Conservation (phyloP, 1,140 invertebrate species). For the Spodoptera frugiperda region DNA sequence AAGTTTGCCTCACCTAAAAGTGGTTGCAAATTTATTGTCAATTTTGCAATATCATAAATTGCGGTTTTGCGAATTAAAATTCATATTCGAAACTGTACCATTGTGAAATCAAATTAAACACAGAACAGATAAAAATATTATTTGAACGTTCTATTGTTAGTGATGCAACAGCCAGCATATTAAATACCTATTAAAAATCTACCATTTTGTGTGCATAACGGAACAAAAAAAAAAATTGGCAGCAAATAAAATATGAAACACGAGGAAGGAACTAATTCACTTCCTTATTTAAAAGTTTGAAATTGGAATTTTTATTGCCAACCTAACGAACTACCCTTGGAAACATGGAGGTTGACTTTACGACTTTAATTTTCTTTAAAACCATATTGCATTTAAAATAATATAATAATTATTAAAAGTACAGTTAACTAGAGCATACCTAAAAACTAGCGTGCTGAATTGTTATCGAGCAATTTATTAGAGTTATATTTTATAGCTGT, state of each 20-base stretch:
- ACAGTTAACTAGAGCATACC: conserved; percentile 1
- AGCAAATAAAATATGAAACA: not conserved
- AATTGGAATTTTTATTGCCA: conserved; percentile 11
- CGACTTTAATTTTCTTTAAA: not conserved
- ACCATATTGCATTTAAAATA: not conserved
- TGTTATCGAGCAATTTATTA: conserved; percentile 23
- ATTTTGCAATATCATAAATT: too few species aligned
- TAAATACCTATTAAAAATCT: too few species aligned
- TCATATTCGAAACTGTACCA: conserved; percentile 3
- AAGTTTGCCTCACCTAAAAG: too few species aligned
- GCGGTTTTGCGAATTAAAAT: not conserved
- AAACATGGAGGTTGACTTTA: not conserved
- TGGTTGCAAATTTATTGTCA: too few species aligned
- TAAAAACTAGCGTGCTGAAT: conserved; percentile 23
- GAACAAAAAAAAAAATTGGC: not conserved
- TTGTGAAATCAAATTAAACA: conserved; percentile 12
- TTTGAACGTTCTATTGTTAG: not conserved
- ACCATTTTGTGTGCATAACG: too few species aligned
- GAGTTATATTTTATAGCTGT: conserved; percentile 13
- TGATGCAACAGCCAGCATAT: not conserved
- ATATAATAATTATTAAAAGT: not conserved
- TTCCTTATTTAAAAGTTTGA: not conserved
- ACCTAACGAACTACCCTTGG: not conserved
- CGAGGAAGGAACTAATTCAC: conserved; percentile 2
- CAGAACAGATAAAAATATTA: not conserved